phyloP scores from a whole-genome alignment of 2,113 vertebrate species.

The Zosterops borbonicus region DNA sequence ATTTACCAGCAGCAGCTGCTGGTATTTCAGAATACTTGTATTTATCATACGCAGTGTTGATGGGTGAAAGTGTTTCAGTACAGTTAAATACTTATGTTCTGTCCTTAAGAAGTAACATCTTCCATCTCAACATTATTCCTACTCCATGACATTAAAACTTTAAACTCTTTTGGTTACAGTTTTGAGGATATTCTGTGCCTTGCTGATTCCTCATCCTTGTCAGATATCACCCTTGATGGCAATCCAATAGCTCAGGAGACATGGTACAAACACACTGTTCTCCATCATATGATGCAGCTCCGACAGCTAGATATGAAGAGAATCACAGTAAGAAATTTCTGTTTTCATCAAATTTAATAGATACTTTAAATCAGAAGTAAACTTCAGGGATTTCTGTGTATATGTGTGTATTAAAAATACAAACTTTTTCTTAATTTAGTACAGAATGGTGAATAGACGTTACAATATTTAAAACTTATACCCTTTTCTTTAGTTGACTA shows the following conservation, averaged over 20 bases:
- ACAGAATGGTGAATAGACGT: background rate
- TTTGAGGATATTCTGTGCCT: constrained; percentile 91
- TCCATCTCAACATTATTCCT: constrained; percentile 17
- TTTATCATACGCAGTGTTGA: background rate
- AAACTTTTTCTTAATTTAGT: background rate
- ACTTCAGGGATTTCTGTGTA: background rate
- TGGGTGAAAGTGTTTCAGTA: background rate
- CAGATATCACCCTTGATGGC: constrained; percentile 97
- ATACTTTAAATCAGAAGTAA: background rate
- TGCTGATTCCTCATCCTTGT: constrained; percentile 84
- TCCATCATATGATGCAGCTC: constrained; percentile 95
- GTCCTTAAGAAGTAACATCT: background rate
- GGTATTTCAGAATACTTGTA: background rate
- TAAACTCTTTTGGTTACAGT: constrained; percentile 73
- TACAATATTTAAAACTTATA: background rate
- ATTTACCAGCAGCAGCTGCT: background rate
- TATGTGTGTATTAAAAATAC: background rate
- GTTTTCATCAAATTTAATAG: background rate
- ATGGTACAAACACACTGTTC: constrained; percentile 96
- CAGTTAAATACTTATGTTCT: background rate
- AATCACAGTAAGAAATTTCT: constrained; percentile 85
- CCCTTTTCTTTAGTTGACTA: background rate
- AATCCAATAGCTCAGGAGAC: constrained; percentile 98
- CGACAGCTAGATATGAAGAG: constrained; percentile 98
- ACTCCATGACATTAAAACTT: constrained; percentile 35